These are phyloP conservation scores for Psilanteris sp. DNA, from an alignment of 1,140 invertebrate species.

Conservation along the genomic window DNA sequence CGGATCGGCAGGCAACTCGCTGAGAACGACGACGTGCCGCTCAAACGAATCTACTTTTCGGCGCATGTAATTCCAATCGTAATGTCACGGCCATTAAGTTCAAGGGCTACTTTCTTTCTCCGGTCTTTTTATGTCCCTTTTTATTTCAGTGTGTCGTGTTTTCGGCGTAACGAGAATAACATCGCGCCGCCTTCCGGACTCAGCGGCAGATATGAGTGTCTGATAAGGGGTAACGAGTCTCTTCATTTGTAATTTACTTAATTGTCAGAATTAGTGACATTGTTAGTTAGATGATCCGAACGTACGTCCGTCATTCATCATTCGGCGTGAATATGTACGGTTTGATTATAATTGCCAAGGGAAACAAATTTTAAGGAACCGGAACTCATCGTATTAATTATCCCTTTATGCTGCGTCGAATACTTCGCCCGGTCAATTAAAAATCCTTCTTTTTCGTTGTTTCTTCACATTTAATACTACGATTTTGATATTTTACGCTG, in stretches of 20 bases:
- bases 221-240: slow-evolving; percentile 46
- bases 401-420: no score
- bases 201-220: slow-evolving; percentile 13
- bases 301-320: no score
- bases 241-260: slow-evolving; percentile 57
- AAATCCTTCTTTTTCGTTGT: no score
- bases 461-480: no score
- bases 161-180: slow-evolving; percentile 35
- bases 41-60: slow-evolving; percentile 66
- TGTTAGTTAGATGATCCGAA: no score
- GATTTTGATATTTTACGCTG: no score
- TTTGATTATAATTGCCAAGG: no score
- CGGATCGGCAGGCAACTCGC: background rate
- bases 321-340: no score
- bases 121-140: slow-evolving; percentile 15
- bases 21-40: slow-evolving; percentile 53
- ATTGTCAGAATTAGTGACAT: slow-evolving; percentile 43
- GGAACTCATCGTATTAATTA: no score
- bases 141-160: slow-evolving; percentile 37
- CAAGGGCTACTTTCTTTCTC: slow-evolving; percentile 49
- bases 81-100: slow-evolving; percentile 65
- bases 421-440: no score
- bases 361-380: no score
- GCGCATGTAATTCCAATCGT: slow-evolving; percentile 61
- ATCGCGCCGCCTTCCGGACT: slow-evolving; percentile 18